Evolutionary conservation across 2,888 invertebrate species (phyloP), one percentile per base, ranked within the genome.

Genomic region (Agonopterix alstromeriana): DNA sequence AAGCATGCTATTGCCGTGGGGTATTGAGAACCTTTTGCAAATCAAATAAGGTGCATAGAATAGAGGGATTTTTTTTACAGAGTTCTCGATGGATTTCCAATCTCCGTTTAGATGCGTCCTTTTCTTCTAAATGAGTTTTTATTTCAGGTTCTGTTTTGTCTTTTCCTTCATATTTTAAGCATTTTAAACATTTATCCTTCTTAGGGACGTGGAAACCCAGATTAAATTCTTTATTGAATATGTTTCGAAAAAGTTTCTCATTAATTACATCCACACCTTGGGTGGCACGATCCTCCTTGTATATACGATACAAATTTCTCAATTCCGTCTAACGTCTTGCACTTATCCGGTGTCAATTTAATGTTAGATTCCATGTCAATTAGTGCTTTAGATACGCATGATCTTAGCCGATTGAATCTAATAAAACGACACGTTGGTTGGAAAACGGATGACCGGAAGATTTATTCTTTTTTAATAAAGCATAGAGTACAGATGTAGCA

Each of bases 1-100:
- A 50, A 45, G 35, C 51, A 53, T 53, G 10, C 44, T 48, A 36
- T 48, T 40, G 35, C 49, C 51, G 40, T 53, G 53, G 49, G 11
- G 51, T 51, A 10, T 14, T 42, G 35, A 51, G 43, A 11, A 53
- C 49, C 38, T 52, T 54, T 43, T 53, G 53, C n/a, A 45, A 36
- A 9, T 49, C 49, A 35, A 49, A 49, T 2, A 2, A n/a, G 7
- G 10, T 10, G 41, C 41, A 41, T 10, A 41, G 11, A n/a, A 11
- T 41, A n/a, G 41, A 41, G 9, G 41, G 41, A 41, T 41, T 10
- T 41, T n/a, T 41, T 41, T 41, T 10, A 41, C 10, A 8, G 10
- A 10, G 7, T 10, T 41, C 7, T 41, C 10, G n/a, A 10, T 41
- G 41, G 10, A 10, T 41, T 10, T 41, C 7, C 9, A 41, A 41